Evolutionary conservation across 2,113 vertebrate genomes (phyloP).

Genomic region (Numenius arquata): DNA sequence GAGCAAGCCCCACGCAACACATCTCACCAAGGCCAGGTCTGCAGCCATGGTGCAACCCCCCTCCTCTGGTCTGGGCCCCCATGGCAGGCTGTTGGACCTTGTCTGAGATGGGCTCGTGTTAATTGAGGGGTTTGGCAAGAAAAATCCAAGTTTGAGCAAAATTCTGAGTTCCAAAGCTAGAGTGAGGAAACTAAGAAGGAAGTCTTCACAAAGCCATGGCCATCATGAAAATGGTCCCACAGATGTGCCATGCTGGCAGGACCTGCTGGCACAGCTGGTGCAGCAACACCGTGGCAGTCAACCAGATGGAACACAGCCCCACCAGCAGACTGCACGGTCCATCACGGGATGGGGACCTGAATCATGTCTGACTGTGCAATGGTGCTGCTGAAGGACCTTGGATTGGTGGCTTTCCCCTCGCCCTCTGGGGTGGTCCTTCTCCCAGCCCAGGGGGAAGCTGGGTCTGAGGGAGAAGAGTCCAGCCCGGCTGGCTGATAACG

Average conservation of each 20-base stretch:
- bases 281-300: accelerated
- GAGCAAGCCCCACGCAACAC: neutral
- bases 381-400: neutral
- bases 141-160: neutral
- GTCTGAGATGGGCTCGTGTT: neutral
- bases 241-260: accelerated
- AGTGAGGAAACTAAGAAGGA: neutral
- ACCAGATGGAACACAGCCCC: neutral
- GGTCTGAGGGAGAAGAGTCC: neutral
- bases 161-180: neutral
- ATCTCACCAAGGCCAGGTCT: neutral
- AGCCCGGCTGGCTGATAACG: neutral
- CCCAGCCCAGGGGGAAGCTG: neutral
- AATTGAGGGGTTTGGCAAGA: neutral
- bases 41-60: neutral
- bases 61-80: accelerated
- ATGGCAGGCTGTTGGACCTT: neutral
- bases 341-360: accelerated
- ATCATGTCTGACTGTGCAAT: neutral
- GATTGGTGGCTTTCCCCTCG: neutral
- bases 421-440: neutral
- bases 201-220: neutral
- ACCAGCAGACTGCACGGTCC: neutral
- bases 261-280: neutral
- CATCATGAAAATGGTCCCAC: accelerated